These are phyloP conservation scores for Drosophila murphyi DNA, from an alignment of 1,140 invertebrate genomes.

Conservation along the genomic window DNA sequence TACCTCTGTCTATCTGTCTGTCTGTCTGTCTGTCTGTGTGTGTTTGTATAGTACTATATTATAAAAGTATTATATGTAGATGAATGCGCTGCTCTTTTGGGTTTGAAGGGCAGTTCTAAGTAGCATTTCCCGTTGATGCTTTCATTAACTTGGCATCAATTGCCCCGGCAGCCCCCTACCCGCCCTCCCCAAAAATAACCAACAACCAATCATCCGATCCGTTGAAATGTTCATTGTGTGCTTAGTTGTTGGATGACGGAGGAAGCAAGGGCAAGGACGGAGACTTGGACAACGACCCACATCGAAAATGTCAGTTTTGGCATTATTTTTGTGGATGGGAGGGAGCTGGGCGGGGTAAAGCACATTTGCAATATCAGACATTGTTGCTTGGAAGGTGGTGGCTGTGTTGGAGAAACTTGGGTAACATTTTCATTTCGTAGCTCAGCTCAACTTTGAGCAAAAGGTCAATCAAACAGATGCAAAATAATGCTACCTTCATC, in stretches of 20 bases:
- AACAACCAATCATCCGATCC: slow-evolving; percentile 33
- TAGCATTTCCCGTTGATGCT: slow-evolving; percentile 56
- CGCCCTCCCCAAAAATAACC: neutral
- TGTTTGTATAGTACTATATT: slow-evolving; percentile 23
- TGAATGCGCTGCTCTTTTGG: slow-evolving; percentile 22
- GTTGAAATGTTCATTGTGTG: slow-evolving; percentile 37
- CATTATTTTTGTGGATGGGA: slow-evolving; percentile 14
- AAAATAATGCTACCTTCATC: slow-evolving; percentile 37
- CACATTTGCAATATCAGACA: slow-evolving; percentile 15
- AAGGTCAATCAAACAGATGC: slow-evolving; percentile 48
- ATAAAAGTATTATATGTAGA: slow-evolving; percentile 47
- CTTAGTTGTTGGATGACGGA: slow-evolving; percentile 7
- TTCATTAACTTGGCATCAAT: slow-evolving; percentile 67
- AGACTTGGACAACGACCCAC: slow-evolving; percentile 46
- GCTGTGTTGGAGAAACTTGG: slow-evolving; percentile 6
- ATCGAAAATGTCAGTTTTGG: slow-evolving; percentile 70
- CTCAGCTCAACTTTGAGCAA: slow-evolving; percentile 20
- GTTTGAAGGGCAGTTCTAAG: slow-evolving; percentile 50
- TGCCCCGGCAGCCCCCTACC: neutral
- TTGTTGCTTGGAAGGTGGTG: slow-evolving; percentile 7
- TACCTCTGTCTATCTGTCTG: slow-evolving; percentile 4
- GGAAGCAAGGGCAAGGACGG: neutral
- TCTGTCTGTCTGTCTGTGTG: slow-evolving; percentile 17
- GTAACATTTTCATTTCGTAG: slow-evolving; percentile 23
- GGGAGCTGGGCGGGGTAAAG: neutral